phyloP scores from a whole-genome alignment of 1,140 invertebrate genomes.

The Asobara japonica region DNA sequence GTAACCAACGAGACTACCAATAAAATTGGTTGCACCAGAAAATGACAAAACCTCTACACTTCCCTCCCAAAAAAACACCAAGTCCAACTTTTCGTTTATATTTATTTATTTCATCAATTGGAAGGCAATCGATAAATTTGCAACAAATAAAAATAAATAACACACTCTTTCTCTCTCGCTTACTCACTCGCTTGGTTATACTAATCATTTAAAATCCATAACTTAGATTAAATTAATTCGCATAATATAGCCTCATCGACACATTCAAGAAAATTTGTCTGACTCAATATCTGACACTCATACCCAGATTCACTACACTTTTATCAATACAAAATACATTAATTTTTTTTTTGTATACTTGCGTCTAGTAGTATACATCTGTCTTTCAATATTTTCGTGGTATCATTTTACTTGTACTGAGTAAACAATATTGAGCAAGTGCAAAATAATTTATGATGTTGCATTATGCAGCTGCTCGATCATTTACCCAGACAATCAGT shows the following conservation, averaged over 20 bases:
- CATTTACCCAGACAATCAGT: constrained; percentile 59
- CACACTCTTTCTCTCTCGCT: constrained; percentile 66
- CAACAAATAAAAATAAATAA: constrained; percentile 70
- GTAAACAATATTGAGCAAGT: constrained; percentile 21
- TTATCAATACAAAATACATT: background rate
- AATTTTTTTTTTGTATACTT: constrained; percentile 19
- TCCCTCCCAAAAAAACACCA: background rate
- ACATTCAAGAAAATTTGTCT: constrained; percentile 52
- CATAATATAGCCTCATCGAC: constrained; percentile 59
- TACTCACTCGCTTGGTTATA: constrained; percentile 64
- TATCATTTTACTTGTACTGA: constrained; percentile 10
- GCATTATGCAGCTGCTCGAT: background rate
- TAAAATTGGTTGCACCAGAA: too few relatives aligned
- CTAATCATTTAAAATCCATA: constrained; percentile 60
- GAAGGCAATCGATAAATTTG: constrained; percentile 68
- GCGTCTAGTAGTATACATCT: background rate
- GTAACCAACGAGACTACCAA: too few relatives aligned
- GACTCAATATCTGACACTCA: constrained; percentile 20
- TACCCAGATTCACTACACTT: background rate
- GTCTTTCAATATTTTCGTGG: constrained; percentile 10
- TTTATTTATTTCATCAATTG: constrained; percentile 67
- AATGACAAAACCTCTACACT: too few relatives aligned
- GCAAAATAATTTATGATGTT: background rate
- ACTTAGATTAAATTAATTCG: constrained; percentile 44
- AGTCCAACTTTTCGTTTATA: constrained; percentile 51